These are phyloP conservation scores for Apteryx owenii DNA, from an alignment of 2,113 vertebrate genomes.

Conservation along the genomic window DNA sequence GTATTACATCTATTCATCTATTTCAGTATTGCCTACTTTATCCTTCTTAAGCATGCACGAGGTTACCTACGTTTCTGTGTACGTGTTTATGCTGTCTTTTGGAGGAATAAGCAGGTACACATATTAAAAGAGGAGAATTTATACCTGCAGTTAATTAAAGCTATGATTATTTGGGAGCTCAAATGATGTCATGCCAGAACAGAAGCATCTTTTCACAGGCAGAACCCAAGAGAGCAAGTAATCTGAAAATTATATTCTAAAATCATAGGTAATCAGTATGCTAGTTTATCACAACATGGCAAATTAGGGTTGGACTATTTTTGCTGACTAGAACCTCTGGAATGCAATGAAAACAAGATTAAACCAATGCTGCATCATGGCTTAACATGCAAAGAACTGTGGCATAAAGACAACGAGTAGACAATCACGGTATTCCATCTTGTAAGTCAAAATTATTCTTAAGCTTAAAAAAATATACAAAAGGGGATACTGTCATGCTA, in stretches of 20 bases:
- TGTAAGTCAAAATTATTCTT: neutral
- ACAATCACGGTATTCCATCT: accelerated
- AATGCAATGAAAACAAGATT: neutral
- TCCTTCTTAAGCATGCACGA: neutral
- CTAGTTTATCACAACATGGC: slow-evolving; percentile 30
- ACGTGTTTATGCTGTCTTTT: neutral
- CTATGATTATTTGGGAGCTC: neutral
- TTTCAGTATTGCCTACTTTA: neutral
- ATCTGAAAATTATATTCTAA: slow-evolving; percentile 36
- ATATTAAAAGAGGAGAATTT: neutral
- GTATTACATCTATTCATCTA: neutral
- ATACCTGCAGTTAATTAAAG: slow-evolving; percentile 9
- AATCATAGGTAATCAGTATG: slow-evolving; percentile 58
- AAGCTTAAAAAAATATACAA: neutral
- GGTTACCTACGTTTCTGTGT: neutral
- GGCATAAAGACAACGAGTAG: neutral
- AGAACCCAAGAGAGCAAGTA: slow-evolving; percentile 51
- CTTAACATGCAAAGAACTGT: neutral
- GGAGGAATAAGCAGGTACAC: neutral
- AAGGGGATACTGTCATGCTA: neutral
- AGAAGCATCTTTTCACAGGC: slow-evolving; percentile 39
- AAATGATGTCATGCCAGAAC: slow-evolving; percentile 41
- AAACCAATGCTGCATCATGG: neutral
- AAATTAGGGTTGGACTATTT: slow-evolving; percentile 12
- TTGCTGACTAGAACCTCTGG: slow-evolving; percentile 22